Evolutionary conservation across 2,113 vertebrate species (phyloP), one percentile per base, ranked within the genome.

Genomic region (Casuarius casuarius): DNA sequence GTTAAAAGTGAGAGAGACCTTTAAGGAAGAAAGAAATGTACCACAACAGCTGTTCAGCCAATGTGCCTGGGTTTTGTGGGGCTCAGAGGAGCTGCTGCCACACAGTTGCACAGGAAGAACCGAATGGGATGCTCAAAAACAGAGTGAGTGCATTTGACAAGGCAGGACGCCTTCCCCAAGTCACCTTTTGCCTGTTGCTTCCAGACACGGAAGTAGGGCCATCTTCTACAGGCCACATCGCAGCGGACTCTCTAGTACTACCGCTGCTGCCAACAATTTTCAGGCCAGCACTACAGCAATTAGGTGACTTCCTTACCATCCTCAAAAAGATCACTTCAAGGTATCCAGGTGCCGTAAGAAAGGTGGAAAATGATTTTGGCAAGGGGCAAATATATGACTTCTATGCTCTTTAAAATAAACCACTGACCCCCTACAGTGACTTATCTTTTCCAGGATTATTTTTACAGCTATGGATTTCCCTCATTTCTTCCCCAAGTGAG

Each of bases 221-320:
- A 79, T 63, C 12, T 87, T 26, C 46, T 21, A 65, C 79, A 83
- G 86, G 31, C 29, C 54, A 40, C 1, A 0, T 2, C 48, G 31
- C 40, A 85, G 89, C 16, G 56, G 52, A 49, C 84, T 71, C 80
- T 67, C 78, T 73, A 33, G 15, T 44, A 7, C 71, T 21, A 26
- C 59, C 70, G 62, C 59, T 73, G 31, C 67, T 4, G 19, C 42
- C 38, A 6, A 10, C 0, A 0, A 12, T 40, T 74, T 48, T 79
- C 7, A 17, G 46, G 25, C 68, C 49, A 65, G 13, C 28, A 61
- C 0, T 0, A 20, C 35, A 71, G 73, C 25, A n/a, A 66, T n/a
- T 13, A 22, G 18, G 18, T 0, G 0, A 67, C 52, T 42, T n/a
- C 40, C 67, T 77, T 16, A 5, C 0, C 3, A 10, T 11, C 68